Percentiles rank a stretch among this genome's conserved stretches.
Evolutionary conservation across 2,797 vertebrate species (phyloP).

Genomic region (Gymnodraco acuticeps): DNA sequence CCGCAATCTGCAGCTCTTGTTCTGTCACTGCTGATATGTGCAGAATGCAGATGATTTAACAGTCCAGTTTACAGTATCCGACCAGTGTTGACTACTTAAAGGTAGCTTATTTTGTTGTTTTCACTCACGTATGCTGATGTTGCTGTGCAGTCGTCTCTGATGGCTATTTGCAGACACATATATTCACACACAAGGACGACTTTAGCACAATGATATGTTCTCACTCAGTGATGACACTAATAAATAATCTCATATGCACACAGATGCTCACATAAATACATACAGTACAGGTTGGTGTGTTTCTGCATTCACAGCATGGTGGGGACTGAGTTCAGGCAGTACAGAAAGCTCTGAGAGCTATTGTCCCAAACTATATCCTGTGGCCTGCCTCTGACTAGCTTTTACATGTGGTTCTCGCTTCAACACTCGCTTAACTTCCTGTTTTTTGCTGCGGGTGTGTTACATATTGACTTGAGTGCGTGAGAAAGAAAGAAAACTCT

Average conservation of each 20-base stretch:
- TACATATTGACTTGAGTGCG: constrained; percentile 11
- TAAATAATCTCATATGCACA: constrained; percentile 69
- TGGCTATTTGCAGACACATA: constrained; percentile 43
- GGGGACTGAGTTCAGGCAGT: constrained; percentile 40
- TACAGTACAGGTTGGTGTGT: constrained; percentile 53
- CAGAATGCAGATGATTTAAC: constrained; percentile 46
- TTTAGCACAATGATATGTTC: constrained; percentile 65
- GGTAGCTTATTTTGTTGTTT: constrained; percentile 50
- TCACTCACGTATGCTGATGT: constrained; percentile 33
- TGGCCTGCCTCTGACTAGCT: constrained; percentile 43
- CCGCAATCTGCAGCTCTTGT: constrained; percentile 44
- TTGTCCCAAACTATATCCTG: constrained; percentile 55
- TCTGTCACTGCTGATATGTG: constrained; percentile 42
- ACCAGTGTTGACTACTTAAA: constrained; percentile 65
- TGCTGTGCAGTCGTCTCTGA: constrained; percentile 51
- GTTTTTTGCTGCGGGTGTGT: constrained; percentile 51
- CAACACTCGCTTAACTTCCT: constrained; percentile 63
- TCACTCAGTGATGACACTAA: constrained; percentile 63
- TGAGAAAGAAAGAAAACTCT: constrained; percentile 49
- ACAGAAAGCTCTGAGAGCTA: constrained; percentile 47
- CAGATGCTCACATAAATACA: constrained; percentile 58
- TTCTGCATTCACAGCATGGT: constrained; percentile 31
- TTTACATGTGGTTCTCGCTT: constrained; percentile 36
- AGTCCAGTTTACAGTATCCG: constrained; percentile 59
- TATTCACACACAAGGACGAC: constrained; percentile 51